Evolutionary conservation across 2,888 invertebrate genomes (phyloP).

Genomic region (Lithophane leautieri): DNA sequence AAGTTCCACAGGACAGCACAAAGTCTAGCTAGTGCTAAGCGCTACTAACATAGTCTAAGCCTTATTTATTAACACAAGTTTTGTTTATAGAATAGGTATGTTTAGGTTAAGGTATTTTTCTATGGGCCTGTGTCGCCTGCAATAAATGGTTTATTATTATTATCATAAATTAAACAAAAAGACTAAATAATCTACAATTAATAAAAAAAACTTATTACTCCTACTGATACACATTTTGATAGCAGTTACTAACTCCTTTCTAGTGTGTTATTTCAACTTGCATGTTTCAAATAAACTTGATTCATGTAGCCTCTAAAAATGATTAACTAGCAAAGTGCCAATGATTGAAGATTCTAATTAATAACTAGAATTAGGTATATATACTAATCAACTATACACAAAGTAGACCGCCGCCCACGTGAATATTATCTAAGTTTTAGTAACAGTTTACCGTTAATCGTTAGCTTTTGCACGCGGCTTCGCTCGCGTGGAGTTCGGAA

Average conservation of each 20-base stretch:
- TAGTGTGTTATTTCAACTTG: not conserved
- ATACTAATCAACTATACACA: not conserved
- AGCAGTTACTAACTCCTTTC: not conserved
- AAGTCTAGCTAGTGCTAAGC: no score
- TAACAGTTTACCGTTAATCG: conserved; percentile 36
- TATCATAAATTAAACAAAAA: no score
- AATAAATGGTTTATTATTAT: no score
- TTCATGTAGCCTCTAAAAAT: not conserved
- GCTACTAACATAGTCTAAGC: no score
- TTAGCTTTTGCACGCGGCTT: not conserved
- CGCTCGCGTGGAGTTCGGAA: no score
- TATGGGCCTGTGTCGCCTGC: no score
- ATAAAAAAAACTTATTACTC: not conserved
- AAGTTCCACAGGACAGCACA: no score
- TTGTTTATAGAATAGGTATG: no score
- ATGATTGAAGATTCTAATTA: not conserved
- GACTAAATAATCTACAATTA: not conserved
- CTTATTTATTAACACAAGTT: no score
- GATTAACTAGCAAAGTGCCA: not conserved
- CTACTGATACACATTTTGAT: not conserved
- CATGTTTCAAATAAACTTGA: not conserved
- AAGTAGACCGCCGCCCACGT: conserved; percentile 26
- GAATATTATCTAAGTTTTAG: conserved; percentile 5
- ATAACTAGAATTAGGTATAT: not conserved
- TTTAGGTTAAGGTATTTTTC: no score